Conservation (phyloP, 2,888 invertebrate species). For the Lysandra coridon region DNA sequence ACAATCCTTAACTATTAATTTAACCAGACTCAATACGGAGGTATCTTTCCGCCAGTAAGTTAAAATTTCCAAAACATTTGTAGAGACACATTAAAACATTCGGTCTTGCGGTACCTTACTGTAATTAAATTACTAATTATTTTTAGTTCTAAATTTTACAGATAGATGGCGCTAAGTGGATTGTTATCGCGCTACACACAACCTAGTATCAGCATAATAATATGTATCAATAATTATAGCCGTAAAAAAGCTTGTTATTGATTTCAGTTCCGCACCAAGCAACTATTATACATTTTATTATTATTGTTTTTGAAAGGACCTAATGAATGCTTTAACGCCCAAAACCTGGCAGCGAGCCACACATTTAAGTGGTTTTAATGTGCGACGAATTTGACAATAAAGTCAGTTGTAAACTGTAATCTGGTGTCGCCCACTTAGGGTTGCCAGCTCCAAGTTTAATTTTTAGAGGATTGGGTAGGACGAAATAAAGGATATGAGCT, state of each 20-base stretch:
- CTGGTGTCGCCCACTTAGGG: not conserved
- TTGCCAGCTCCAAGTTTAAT: too few species aligned
- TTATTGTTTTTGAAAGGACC: not conserved
- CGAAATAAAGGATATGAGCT: too few species aligned
- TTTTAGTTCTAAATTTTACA: not conserved
- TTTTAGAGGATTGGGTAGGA: too few species aligned
- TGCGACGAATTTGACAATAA: constrained; percentile 14
- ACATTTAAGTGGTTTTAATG: constrained; percentile 13
- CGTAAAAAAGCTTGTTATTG: not conserved
- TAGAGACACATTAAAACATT: not conserved
- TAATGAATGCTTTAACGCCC: not conserved
- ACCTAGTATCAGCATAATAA: too few species aligned
- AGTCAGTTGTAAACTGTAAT: not conserved
- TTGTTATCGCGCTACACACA: not conserved
- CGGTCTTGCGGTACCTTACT: not conserved
- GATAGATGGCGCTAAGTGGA: not conserved
- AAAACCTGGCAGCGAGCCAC: constrained; percentile 6
- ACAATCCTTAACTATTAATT: not conserved
- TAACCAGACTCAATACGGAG: not conserved
- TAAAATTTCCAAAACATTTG: too few species aligned
- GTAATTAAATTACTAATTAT: not conserved
- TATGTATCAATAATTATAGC: too few species aligned
- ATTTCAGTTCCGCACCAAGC: not conserved
- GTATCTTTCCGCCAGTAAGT: too few species aligned
- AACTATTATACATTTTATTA: not conserved